Evolutionary conservation across 2,797 vertebrate species (phyloP).

Genomic region (Cichlasoma orientale): DNA sequence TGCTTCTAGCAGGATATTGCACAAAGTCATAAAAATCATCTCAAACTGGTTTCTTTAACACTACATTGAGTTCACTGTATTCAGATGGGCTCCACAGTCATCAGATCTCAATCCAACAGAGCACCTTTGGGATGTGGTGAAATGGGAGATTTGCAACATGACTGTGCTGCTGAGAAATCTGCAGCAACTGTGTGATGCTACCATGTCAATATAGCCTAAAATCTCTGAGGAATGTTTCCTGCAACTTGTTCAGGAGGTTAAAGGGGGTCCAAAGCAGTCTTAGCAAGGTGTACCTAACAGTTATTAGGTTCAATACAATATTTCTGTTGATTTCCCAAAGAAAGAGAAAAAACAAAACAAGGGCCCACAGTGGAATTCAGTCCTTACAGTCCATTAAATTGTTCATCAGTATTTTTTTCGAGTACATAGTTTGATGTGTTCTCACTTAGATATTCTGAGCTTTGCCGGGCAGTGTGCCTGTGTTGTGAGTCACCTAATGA

Average conservation of each 20-base stretch:
- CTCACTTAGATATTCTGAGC: conserved; percentile 64
- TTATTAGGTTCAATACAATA: conserved; percentile 13
- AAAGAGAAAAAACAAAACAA: conserved; percentile 7
- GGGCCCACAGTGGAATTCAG: conserved; percentile 8
- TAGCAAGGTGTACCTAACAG: background rate
- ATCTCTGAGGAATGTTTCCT: background rate
- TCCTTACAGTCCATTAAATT: conserved; percentile 52
- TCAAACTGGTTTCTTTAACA: background rate
- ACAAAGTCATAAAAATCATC: background rate
- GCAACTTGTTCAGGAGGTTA: background rate
- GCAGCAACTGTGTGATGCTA: background rate
- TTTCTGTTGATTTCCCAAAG: conserved; percentile 29
- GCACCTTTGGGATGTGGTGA: background rate
- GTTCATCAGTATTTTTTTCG: conserved; percentile 35
- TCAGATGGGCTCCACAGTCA: background rate
- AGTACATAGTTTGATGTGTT: conserved; percentile 61
- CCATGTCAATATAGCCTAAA: background rate
- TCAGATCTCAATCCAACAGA: background rate
- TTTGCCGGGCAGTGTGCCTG: conserved; percentile 47
- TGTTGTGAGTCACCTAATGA: conserved; percentile 74
- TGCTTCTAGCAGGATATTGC: too few relatives aligned
- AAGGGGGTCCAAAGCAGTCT: background rate
- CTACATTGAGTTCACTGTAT: background rate
- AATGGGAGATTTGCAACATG: background rate
- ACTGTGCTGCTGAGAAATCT: too few relatives aligned